Conservation (phyloP, 2,888 invertebrate species). For the Stenotaenia linearis region DNA sequence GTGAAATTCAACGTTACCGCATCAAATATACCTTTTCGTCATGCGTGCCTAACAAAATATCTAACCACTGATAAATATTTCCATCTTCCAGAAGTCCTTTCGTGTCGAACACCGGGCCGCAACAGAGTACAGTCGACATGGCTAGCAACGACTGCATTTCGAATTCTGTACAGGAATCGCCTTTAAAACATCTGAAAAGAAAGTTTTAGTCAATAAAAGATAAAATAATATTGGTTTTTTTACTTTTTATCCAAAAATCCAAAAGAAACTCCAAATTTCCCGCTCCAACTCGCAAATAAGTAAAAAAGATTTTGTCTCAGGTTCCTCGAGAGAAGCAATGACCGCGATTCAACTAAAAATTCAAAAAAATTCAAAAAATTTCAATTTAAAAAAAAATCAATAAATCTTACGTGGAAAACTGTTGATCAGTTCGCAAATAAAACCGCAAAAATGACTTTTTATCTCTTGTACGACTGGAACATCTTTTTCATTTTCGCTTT, state of each 20-base stretch:
- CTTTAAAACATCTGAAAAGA: conserved; percentile 39
- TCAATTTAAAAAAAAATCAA: not conserved
- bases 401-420: conserved; percentile 74
- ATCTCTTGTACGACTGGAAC: conserved; percentile 80
- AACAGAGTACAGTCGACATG: conserved; percentile 91
- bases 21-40: conserved; percentile 52
- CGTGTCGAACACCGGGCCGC: conserved; percentile 90
- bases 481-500: conserved; percentile 91
- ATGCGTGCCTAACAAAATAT: conserved; percentile 77
- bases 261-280: conserved; percentile 61
- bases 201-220: not conserved
- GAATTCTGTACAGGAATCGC: conserved; percentile 48
- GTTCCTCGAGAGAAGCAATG: conserved; percentile 77
- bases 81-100: conserved; percentile 82
- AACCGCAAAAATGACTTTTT: conserved; percentile 87
- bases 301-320: conserved; percentile 80
- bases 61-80: conserved; percentile 84
- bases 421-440: conserved; percentile 86
- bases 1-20: too few species aligned
- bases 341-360: conserved; percentile 78
- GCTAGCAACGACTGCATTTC: conserved; percentile 63
- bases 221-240: not conserved
- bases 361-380: conserved; percentile 34
- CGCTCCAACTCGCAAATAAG: conserved; percentile 91
- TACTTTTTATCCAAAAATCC: conserved; percentile 44